phyloP scores from a whole-genome alignment of 53 echinoderm and acorn worm species.

The Luidia sarsii region DNA sequence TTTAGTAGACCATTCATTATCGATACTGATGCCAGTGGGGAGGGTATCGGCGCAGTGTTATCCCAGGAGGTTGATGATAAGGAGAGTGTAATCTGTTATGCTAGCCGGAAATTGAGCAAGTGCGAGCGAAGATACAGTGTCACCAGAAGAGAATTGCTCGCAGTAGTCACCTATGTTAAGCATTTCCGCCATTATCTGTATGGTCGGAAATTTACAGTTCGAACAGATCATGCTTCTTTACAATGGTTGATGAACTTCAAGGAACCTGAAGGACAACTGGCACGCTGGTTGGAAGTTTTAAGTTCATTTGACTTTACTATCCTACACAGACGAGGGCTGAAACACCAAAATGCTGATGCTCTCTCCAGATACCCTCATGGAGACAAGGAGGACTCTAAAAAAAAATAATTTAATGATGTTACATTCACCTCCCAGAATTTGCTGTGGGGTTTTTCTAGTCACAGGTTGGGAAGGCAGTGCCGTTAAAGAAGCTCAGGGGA shows the following conservation, averaged over 20 bases:
- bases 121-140: background rate
- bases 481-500: background rate
- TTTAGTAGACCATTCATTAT: background rate
- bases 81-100: background rate
- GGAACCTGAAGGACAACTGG: background rate
- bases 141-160: background rate
- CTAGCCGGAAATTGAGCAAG: background rate
- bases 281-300: background rate
- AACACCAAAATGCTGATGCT: background rate
- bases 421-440: too few relatives aligned
- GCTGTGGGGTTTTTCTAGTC: slow-evolving; percentile 6
- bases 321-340: background rate
- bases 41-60: slow-evolving; percentile 33
- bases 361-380: too few relatives aligned
- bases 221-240: background rate
- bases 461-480: background rate
- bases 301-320: slow-evolving; percentile 4
- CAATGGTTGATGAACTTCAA: background rate
- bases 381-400: too few relatives aligned
- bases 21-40: slow-evolving; percentile 15
- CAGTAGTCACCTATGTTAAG: background rate
- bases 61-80: slow-evolving; percentile 28
- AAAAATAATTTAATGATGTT: too few relatives aligned
- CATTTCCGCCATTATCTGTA: slow-evolving; percentile 10
- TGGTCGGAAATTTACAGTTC: background rate